A percentile compares a stretch with the other conserved stretches of the same genome.
Conservation (phyloP, 2,113 vertebrate species). For the Leptobrachium ailaonicum region DNA sequence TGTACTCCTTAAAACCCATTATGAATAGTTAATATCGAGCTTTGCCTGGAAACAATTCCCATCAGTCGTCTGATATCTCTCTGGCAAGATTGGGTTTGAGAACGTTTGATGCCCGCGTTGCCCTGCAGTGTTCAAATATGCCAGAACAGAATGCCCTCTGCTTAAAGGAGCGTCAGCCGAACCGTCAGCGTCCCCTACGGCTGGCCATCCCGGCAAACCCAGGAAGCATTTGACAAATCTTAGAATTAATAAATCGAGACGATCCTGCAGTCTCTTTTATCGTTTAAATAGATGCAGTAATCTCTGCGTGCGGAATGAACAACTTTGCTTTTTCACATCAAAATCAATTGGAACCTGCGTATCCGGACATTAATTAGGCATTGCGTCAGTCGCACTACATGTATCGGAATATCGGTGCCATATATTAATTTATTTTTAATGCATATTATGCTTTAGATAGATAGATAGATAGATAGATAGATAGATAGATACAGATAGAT, state of each 20-base stretch:
- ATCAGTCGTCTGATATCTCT: conserved; percentile 29
- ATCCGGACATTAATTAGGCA: too few relatives aligned
- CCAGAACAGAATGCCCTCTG: conserved; percentile 10
- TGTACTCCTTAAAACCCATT: conserved; percentile 44
- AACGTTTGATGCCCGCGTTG: conserved; percentile 31
- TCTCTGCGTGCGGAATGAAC: conserved; percentile 10
- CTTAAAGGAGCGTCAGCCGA: conserved; percentile 12
- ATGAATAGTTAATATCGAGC: conserved; percentile 48
- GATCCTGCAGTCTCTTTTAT: conserved; percentile 40
- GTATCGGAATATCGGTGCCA: too few relatives aligned
- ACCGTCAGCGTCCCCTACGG: conserved; percentile 14
- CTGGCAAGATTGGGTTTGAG: conserved; percentile 37
- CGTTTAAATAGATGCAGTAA: conserved; percentile 35
- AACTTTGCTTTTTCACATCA: neutral
- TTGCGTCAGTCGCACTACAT: too few relatives aligned
- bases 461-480: too few relatives aligned
- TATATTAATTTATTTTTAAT: too few relatives aligned
- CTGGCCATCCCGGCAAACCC: conserved; percentile 10
- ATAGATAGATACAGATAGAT: too few relatives aligned
- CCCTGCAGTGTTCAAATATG: conserved; percentile 28
- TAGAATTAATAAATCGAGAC: conserved; percentile 37
- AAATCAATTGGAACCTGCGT: too few relatives aligned
- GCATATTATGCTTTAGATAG: too few relatives aligned
- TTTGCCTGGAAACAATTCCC: conserved; percentile 46
- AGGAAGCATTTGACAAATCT: conserved; percentile 23